Base-by-base conservation (phyloP, 2,888 invertebrate genomes). In the Spisula solida region DNA sequence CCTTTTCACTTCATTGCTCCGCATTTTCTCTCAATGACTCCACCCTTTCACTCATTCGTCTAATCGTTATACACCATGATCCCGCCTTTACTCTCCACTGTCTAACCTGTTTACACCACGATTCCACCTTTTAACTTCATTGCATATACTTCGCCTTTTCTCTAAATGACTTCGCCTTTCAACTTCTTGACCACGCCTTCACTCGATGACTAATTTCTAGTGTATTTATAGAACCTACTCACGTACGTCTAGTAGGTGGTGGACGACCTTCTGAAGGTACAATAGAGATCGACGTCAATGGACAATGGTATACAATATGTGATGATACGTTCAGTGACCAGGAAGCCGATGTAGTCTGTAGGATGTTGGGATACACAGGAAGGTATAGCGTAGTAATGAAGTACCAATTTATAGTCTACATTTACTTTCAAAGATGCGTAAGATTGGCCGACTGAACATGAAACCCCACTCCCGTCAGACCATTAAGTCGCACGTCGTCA, bases 291-390 rank as follows among this genome's bases (percentile, higher is more conserved):
- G n/a, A 78, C 4, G 6, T 86, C 16, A 56, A 89, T 20, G 88
- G 89, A 1, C 51, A 41, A 1, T 90, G 88, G 90, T 79, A 78
- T 5, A 86, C 88, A 10, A 82, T 92, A 10, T 92, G 92, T 87
- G 92, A 91, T 51, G 25, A 84, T 1, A 81, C 60, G 48, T 92
- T 92, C 80, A 83, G 86, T n/a, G 83, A 87, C 75, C 48, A 56
- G 6, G 90, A 89, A 55, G 90, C 90, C 6, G 47, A 82, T 16
- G 88, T 89, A 31, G 80, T 91, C 5, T 92, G 92, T 31, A 82
- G 87, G 41, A 91, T 89, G 90, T 79, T 92, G 0, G 92, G 92
- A 31, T 92, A 88, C 41, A 89, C 87, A n/a, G 86, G 88, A 25
- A 87, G 83, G 91, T 91, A 16, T 2, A 12, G 34, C 8, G 8